Conservation (phyloP, 2,797 vertebrate species). For the Myotis myotis region DNA sequence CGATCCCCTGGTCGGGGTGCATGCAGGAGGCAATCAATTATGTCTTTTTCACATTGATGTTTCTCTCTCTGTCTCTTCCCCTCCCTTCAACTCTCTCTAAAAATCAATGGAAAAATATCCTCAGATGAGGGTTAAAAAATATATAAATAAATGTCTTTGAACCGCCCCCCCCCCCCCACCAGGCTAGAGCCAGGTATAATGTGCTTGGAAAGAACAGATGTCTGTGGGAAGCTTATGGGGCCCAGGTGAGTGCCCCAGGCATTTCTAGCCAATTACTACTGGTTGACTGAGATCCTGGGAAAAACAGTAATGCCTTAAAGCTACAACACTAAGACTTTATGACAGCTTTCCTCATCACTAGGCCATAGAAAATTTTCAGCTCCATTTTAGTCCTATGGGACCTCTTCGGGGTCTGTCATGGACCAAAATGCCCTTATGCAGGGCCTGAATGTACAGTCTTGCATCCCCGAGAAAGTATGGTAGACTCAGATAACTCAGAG, state of each 20-base stretch:
- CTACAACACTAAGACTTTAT: not conserved
- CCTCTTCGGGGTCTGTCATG: not conserved
- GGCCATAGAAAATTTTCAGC: not conserved
- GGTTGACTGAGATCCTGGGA: not conserved
- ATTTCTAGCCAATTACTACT: not conserved
- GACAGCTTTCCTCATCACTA: not conserved
- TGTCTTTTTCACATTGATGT: too few relatives aligned
- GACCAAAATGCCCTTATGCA: not conserved
- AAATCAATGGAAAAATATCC: too few relatives aligned
- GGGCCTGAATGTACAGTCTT: not conserved
- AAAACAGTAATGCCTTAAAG: not conserved
- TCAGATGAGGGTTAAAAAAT: too few relatives aligned
- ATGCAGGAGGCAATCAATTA: too few relatives aligned
- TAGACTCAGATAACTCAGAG: not conserved
- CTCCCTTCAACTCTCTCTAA: too few relatives aligned
- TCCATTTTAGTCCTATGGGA: not conserved
- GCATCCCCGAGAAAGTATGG: too few relatives aligned
- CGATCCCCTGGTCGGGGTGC: too few relatives aligned
- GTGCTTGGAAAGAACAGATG: not conserved
- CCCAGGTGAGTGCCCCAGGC: not conserved
- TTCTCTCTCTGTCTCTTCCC: too few relatives aligned
- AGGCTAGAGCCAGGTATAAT: not conserved
- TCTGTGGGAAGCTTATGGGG: not conserved
- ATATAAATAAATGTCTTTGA: too few relatives aligned
- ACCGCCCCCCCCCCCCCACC: too few relatives aligned